Evolutionary conservation across 2,113 vertebrate genomes (phyloP).

Genomic region (Sphaerodactylus townsendi): DNA sequence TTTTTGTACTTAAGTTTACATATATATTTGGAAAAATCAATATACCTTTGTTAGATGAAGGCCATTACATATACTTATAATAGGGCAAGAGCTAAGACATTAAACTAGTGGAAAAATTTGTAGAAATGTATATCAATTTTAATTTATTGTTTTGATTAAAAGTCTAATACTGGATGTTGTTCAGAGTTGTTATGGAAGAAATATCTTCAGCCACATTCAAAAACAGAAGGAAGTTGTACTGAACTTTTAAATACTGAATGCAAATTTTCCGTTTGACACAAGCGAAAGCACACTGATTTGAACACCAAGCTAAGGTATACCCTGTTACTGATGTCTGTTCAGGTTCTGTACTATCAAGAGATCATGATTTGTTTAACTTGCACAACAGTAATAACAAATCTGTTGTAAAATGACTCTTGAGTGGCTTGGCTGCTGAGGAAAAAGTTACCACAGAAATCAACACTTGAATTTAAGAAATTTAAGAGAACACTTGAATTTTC

Average conservation of each 20-base stretch:
- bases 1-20: constrained; percentile 36
- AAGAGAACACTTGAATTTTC: neutral
- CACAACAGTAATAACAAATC: constrained; percentile 18
- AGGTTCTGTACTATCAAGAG: neutral
- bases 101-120: constrained; percentile 20
- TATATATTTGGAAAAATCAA: constrained; percentile 15
- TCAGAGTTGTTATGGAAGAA: constrained; percentile 45
- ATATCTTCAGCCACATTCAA: constrained; percentile 54
- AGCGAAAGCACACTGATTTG: constrained; percentile 18
- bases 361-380: constrained; percentile 3
- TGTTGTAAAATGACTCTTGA: neutral
- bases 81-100: neutral
- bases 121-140: constrained; percentile 52
- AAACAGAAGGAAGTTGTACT: constrained; percentile 39
- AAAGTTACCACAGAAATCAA: constrained; percentile 2
- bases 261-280: constrained; percentile 40
- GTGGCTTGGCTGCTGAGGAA: neutral
- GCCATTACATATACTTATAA: constrained; percentile 21
- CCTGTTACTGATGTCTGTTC: neutral
- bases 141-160: constrained; percentile 35
- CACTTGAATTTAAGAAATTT: neutral
- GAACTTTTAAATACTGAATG: constrained; percentile 39
- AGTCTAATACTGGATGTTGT: constrained; percentile 31
- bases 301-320: constrained; percentile 39
- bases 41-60: constrained; percentile 25